Conservation (phyloP, 2,888 invertebrate genomes). For the Gymnocheta viridis region DNA sequence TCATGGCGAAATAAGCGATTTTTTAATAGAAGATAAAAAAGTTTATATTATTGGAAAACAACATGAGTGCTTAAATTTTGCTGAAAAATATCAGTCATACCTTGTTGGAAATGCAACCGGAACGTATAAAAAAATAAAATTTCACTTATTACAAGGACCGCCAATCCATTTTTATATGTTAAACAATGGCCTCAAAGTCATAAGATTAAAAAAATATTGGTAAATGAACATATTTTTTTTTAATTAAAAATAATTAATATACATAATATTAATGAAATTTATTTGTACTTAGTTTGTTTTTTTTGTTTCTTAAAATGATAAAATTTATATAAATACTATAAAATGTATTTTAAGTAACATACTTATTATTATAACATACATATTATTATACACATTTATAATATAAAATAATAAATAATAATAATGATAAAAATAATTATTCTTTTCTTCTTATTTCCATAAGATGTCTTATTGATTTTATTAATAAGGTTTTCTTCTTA, state of each 20-base stretch:
- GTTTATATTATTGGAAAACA: slow-evolving; percentile 16
- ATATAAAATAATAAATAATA: slow-evolving; percentile 35
- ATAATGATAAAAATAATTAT: slow-evolving; percentile 31
- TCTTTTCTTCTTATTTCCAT: neutral
- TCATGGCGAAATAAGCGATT: slow-evolving; percentile 40
- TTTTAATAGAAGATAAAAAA: slow-evolving; percentile 40
- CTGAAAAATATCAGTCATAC: slow-evolving; percentile 26
- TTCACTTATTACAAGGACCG: slow-evolving; percentile 41
- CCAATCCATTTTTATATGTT: slow-evolving; percentile 54
- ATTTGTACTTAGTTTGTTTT: slow-evolving; percentile 1
- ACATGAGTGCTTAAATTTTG: slow-evolving; percentile 32
- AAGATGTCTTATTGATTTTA: slow-evolving; percentile 9
- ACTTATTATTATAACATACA: no score
- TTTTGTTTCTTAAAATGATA: no score
- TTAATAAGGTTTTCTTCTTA: slow-evolving; percentile 26
- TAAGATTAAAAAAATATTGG: slow-evolving; percentile 50
- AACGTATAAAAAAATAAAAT: slow-evolving; percentile 34
- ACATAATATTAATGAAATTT: slow-evolving; percentile 11
- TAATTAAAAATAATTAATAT: neutral
- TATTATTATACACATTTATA: slow-evolving; percentile 10
- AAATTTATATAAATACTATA: no score
- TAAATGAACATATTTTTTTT: slow-evolving; percentile 16
- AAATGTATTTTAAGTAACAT: no score
- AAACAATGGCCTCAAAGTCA: slow-evolving; percentile 55
- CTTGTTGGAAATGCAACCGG: slow-evolving; percentile 33